phyloP scores from a whole-genome alignment of 2,888 invertebrate species.

The Gerris lacustris region DNA sequence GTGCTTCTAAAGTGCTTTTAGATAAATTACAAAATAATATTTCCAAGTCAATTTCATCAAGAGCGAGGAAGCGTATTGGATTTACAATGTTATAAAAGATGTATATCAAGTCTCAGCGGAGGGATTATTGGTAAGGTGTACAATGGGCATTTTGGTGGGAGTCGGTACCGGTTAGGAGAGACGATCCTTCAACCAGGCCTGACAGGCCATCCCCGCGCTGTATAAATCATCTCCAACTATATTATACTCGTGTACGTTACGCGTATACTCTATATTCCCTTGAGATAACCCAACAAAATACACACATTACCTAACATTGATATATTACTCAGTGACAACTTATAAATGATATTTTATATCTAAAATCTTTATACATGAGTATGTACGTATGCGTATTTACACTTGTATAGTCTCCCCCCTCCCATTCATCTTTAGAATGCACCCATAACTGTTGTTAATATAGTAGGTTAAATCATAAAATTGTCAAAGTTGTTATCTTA shows the following conservation, averaged over 20 bases:
- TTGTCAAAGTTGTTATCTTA: too few species aligned
- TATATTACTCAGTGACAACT: conserved; percentile 3
- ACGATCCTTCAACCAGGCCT: neutral
- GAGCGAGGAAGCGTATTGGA: too few species aligned
- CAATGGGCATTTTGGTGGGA: neutral
- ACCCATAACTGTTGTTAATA: too few species aligned
- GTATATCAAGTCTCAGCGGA: neutral
- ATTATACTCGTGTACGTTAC: neutral
- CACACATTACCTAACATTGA: conserved; percentile 3
- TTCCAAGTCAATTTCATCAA: too few species aligned
- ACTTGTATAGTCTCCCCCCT: too few species aligned
- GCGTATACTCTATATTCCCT: too few species aligned
- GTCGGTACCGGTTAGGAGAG: neutral
- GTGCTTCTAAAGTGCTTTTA: too few species aligned
- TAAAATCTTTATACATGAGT: neutral
- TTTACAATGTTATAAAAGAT: neutral
- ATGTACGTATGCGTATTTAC: too few species aligned
- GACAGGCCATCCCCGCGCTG: neutral
- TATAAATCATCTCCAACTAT: conserved; percentile 1
- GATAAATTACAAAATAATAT: too few species aligned
- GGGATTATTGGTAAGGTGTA: conserved; percentile 1
- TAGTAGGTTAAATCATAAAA: too few species aligned
- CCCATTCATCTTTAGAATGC: too few species aligned
- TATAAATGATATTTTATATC: conserved; percentile 5
- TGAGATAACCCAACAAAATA: neutral